These are phyloP conservation scores for Patagioenas fasciata DNA, from an alignment of 2,113 vertebrate species.

Conservation along the genomic window DNA sequence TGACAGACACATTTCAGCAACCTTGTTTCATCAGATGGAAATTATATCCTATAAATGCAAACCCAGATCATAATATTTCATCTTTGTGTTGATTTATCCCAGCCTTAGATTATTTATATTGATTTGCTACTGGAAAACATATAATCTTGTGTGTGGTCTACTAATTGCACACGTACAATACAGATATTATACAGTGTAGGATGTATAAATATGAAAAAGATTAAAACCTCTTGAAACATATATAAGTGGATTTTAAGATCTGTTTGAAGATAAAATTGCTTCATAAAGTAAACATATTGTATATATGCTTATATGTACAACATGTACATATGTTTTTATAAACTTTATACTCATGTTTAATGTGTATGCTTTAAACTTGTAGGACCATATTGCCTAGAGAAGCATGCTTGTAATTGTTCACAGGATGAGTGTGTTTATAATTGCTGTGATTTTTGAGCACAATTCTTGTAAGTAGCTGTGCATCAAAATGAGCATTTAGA, in stretches of 20 bases:
- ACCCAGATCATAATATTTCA: slow-evolving; percentile 2
- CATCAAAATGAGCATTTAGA: neutral
- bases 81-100: slow-evolving; percentile 32
- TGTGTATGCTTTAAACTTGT: neutral
- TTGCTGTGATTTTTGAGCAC: neutral
- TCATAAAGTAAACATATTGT: slow-evolving; percentile 3
- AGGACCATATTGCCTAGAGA: slow-evolving; percentile 7
- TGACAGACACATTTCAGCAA: neutral
- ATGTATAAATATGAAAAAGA: neutral
- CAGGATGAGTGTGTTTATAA: neutral
- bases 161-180: neutral
- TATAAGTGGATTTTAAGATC: neutral
- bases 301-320: neutral
- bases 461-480: neutral
- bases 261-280: neutral
- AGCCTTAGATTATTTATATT: neutral
- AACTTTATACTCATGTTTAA: slow-evolving; percentile 9
- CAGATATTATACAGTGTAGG: neutral
- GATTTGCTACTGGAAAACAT: neutral
- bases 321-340: slow-evolving; percentile 16
- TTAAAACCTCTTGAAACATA: neutral
- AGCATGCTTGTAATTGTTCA: neutral
- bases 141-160: neutral
- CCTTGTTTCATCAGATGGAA: neutral
- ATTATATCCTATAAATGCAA: slow-evolving; percentile 18